Evolutionary conservation across 2,888 invertebrate genomes (phyloP), one percentile per base, ranked within the genome.

Genomic region (Desoria tigrina): DNA sequence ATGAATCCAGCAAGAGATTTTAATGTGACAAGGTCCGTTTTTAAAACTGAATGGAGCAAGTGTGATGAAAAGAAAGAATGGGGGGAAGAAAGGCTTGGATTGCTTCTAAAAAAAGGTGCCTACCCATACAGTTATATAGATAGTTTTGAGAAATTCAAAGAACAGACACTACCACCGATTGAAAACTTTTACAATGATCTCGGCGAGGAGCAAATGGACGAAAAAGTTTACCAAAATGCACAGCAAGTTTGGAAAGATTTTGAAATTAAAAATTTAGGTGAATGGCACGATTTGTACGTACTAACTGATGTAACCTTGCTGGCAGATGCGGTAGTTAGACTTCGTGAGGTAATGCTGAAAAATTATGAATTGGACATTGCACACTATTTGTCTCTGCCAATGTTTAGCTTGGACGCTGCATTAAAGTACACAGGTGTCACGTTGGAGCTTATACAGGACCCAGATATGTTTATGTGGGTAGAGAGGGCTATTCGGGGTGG

Each of bases 111-210:
- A 42, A 74, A 74, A 60, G 69, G 66, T 1, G 63, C 64, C 7
- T 74, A 68, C 18, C 70, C 70, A 0, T 74, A 74, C 26, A 21
- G 58, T 4, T 73, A 69, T 45, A 68, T 74, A 57, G 42, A 62
- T 42, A 23, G 27, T 2, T 64, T 61, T 28, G 59, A 56, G 1
- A 63, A 55, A 23, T 73, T 72, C 55, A 23, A 65, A 9, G 66
- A 65, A 32, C 61, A 54, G 0, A 1, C 14, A 14, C 27, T 75
- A 1, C 74, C 73, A 24, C 18, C 45, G 0, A 64, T 21, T 1
- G 51, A 49, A 32, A 7, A 23, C 1, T 75, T 72, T 24, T 56
- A 42, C 18, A 70, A 65, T 16, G 66, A 64, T n/a, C 60, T 75
- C 26, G 23, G 16, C 2, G 42, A 60, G 11, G 23, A 51, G n/a